Conservation (phyloP, 1,140 invertebrate species). For the Tetramorium alpestre region DNA sequence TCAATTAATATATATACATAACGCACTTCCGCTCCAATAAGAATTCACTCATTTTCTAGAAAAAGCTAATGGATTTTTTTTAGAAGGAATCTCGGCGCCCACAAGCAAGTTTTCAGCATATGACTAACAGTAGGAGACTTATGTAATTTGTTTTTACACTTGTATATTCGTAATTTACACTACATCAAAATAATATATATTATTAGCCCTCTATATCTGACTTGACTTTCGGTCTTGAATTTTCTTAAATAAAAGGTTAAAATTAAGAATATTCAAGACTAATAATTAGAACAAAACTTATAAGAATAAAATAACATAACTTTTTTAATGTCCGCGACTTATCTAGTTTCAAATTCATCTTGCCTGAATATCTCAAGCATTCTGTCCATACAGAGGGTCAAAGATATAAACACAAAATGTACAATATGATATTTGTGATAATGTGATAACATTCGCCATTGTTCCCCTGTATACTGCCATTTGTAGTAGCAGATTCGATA, state of each 20-base stretch:
- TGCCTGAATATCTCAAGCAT: not conserved
- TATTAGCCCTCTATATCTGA: not conserved
- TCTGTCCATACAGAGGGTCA: not conserved
- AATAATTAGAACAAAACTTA: not conserved
- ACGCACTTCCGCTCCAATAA: slow-evolving; percentile 1
- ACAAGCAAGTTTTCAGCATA: slow-evolving; percentile 2
- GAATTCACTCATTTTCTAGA: slow-evolving; percentile 17
- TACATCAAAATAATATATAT: slow-evolving; percentile 16
- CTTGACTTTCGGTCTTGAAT: slow-evolving; percentile 6
- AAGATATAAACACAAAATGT: slow-evolving; percentile 7
- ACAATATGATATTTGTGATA: slow-evolving; percentile 13
- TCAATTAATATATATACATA: slow-evolving; percentile 14
- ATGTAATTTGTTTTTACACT: slow-evolving; percentile 19
- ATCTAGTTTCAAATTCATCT: not conserved
- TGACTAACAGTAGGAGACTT: slow-evolving; percentile 21
- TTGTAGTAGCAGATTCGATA: not conserved
- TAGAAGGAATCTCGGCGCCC: not conserved
- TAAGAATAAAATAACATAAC: not conserved
- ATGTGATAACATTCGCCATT: not conserved
- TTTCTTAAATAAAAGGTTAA: slow-evolving; percentile 11
- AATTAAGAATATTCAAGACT: slow-evolving; percentile 28
- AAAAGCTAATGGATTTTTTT: slow-evolving; percentile 8
- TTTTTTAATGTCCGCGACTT: not conserved
- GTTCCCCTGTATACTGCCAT: not conserved
- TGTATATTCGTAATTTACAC: slow-evolving; percentile 14